phyloP scores from a whole-genome alignment of 2,113 vertebrate species.

The Ammodytes marinus region DNA sequence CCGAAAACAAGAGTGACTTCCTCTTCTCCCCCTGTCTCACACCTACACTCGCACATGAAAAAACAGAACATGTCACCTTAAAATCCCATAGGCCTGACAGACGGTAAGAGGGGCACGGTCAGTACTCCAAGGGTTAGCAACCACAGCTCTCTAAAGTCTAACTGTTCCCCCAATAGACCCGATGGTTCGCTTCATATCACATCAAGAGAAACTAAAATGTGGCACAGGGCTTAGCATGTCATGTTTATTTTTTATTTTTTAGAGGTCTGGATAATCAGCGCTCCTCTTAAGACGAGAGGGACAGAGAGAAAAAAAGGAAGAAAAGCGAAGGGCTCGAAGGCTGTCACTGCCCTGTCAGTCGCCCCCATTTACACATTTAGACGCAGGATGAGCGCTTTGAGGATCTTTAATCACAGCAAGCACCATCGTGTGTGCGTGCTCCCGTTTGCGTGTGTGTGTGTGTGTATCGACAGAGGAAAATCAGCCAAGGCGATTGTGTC shows the following conservation, averaged over 20 bases:
- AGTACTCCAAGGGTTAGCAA: constrained; percentile 18
- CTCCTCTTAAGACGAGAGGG: not conserved
- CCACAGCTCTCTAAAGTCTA: constrained; percentile 24
- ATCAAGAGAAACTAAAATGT: not conserved
- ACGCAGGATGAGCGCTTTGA: constrained; percentile 13
- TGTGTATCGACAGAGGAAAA: constrained; percentile 1
- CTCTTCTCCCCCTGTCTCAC: not conserved
- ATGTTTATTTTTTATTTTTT: not conserved
- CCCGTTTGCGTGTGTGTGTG: not conserved
- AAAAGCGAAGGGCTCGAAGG: constrained; percentile 7
- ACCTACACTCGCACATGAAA: not conserved
- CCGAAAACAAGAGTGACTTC: not conserved
- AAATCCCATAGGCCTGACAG: constrained; percentile 24
- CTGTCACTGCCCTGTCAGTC: not conserved
- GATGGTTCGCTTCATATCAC: constrained; percentile 13
- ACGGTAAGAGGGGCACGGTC: constrained; percentile 20
- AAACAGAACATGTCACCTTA: constrained; percentile 37
- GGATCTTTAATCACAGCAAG: constrained; percentile 36
- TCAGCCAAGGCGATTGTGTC: not conserved
- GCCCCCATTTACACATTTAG: not conserved
- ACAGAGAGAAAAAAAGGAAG: not conserved
- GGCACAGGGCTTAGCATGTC: not conserved
- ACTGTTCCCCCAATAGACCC: constrained; percentile 11
- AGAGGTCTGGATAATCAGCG: not conserved
- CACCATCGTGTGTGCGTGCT: not conserved